Evolutionary conservation across 2,888 invertebrate species (phyloP), one percentile per base, ranked within the genome.

Genomic region (Lasius fuliginosus): DNA sequence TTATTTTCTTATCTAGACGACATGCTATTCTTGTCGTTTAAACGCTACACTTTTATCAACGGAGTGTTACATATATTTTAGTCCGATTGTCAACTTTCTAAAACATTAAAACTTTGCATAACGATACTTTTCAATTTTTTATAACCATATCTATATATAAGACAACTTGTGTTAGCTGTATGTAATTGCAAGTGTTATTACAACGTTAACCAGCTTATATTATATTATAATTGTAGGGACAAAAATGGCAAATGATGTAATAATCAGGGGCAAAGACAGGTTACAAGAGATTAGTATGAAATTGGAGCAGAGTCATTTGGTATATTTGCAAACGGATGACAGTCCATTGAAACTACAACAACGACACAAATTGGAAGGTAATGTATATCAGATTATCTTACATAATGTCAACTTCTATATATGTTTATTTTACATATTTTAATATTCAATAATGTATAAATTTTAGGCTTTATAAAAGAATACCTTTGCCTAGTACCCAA

Each of bases 261-360:
- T 91, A 71, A 88, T 90, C 40, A 89, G 91, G 84, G 87, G 90
- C 60, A 92, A 92, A 86, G 96, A 97, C 92, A 96, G 96, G 93
- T 95, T 97, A 93, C 96, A 96, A 86, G 97, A 97, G 92, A 95
- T 98, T 90, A 97, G 97, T 96, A 96, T 96, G 87, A 97, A 97
- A 93, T 97, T 98, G 92, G 96, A 97, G 92, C 96, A 96, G 88
- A 96, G 97, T 75, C 98, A 98, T 95, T 96, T 98, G 95, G 96
- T 96, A 89, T 98, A 97, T 95, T 95, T 98, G 85, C 97, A 97
- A 93, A 97, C 97, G 36, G 98, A 98, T 91, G 98, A 98, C 92
- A 97, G 97, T 93, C 97, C 97, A 18, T 96, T 97, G 90, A 98
- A 98, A 94, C 95, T 98, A 74, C 97, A 97, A 87, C 97, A 97